Evolutionary conservation across 2,113 vertebrate genomes (phyloP).

Genomic region (Colius striatus): DNA sequence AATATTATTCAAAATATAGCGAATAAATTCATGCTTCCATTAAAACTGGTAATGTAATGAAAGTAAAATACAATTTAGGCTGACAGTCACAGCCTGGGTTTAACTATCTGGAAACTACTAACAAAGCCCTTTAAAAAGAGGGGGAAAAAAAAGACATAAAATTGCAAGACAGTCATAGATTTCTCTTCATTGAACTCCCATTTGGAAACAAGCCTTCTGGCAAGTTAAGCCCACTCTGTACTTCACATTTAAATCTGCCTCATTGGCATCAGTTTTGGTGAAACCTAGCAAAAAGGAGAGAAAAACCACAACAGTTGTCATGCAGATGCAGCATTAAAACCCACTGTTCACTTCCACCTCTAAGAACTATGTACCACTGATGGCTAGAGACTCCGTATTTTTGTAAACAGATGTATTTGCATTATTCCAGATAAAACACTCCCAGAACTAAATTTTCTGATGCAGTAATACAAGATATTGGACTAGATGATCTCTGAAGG

Average conservation of each 20-base stretch:
- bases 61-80: conserved; percentile 28
- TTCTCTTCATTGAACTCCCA: conserved; percentile 34
- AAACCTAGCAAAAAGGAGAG: conserved; percentile 81
- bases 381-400: not conserved
- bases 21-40: conserved; percentile 23
- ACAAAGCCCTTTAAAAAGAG: conserved; percentile 18
- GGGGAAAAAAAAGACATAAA: not conserved
- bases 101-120: conserved; percentile 54
- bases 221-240: conserved; percentile 1
- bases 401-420: not conserved
- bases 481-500: too few species aligned
- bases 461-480: not conserved
- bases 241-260: conserved; percentile 81
- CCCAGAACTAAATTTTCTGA: not conserved
- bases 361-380: not conserved
- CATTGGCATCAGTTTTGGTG: conserved; percentile 87
- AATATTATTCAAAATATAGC: not conserved
- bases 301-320: not conserved
- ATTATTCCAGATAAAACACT: not conserved
- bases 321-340: not conserved
- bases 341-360: not conserved
- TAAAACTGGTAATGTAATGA: conserved; percentile 39
- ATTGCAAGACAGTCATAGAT: conserved; percentile 21
- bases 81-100: not conserved
- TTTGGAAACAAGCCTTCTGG: conserved; percentile 37